Evolutionary conservation across 1,140 invertebrate species (phyloP), one percentile per base, ranked within the genome.

Genomic region (Atta colombica): DNA sequence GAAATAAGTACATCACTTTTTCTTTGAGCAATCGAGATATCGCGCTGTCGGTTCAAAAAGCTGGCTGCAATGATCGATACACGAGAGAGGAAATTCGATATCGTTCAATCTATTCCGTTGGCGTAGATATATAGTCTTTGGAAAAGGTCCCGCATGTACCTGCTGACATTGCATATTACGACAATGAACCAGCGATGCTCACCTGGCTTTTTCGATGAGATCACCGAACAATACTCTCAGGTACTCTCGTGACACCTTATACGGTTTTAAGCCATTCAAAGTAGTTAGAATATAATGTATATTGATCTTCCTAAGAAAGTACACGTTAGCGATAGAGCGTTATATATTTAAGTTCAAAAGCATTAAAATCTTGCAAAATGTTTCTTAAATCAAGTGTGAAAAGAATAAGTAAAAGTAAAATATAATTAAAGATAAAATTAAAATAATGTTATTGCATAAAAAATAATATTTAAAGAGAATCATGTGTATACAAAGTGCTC

Each of bases 141-240:
- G 81, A 77, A 78, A 87, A 78, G 87, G 82, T 55, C 66, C 81
- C 85, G 88, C 94, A 93, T 90, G 91, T 94, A 91, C 91, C 85
- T 94, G 94, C 94, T 94, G 94, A 95, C 93, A 89, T 80, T 21
- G 94, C 94, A 84, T 90, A 93, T 93, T 88, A 90, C 68, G 88
- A 93, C 93, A 94, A 94, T 92, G 92, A 92, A 88, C 87, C 86
- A 89, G 81, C 91, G 93, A 93, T 93, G 94, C 94, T 94, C 94
- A 95, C 94, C 94, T 95, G 94, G 93, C 91, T 92, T 90, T 92
- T 92, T 92, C 81, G 31, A 87, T 75, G 88, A 92, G 86, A 91
- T 86, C 65, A 39, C n/a, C 72, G 82, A 82, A 75, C 60, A 28
- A 65, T 61, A 53, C 71, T 82, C 71, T 82, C 71, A 61, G 25